Evolutionary conservation across 2,888 invertebrate genomes (phyloP), one percentile per base, ranked within the genome.

Genomic region (Timandra comae): DNA sequence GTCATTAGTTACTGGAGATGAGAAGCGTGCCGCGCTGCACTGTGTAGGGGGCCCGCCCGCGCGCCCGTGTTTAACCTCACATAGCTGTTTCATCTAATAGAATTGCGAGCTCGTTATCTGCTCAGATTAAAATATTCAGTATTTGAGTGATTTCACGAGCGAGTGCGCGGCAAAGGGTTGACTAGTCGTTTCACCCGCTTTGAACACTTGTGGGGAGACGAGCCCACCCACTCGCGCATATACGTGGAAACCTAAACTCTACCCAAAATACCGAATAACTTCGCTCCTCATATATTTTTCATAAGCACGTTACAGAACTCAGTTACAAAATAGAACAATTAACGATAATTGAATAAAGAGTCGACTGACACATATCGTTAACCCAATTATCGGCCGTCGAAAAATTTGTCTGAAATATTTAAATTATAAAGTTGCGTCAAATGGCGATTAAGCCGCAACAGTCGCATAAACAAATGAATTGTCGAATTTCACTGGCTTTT

Each of bases 71-170:
- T 78, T 75, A 79, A 78, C 75, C 71, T 80, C 76, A 71, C 72
- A 73, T 65, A 73, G 79, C 79, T 74, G 79, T 79, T 80, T 72
- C 82, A 77, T 84, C 81, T 82, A 85, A 85, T 82, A 85, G 81
- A 82, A 85, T 84, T 81, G 81, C 76, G 75, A 82, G 77, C 85
- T 85, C 81, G 85, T 85, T 85, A 85, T 85, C 82, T 84, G 84
- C 73, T 76, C 82, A 84, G 85, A 85, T 85, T 85, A 85, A 85
- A 85, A 85, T 85, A 85, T 85, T 85, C 84, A 85, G 84, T 84
- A 85, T 85, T 85, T 84, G 85, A 85, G 84, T 85, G 85, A 85
- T 85, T 85, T 85, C 80, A 85, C 85, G 85, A 84, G 71, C 73
- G 85, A 85, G 75, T 81, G 85, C 68, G 71, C 81, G 82, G 75